A percentile compares a stretch with the other conserved stretches of the same genome.
Conservation (phyloP, 2,888 invertebrate genomes). For the Noctua fimbriata region DNA sequence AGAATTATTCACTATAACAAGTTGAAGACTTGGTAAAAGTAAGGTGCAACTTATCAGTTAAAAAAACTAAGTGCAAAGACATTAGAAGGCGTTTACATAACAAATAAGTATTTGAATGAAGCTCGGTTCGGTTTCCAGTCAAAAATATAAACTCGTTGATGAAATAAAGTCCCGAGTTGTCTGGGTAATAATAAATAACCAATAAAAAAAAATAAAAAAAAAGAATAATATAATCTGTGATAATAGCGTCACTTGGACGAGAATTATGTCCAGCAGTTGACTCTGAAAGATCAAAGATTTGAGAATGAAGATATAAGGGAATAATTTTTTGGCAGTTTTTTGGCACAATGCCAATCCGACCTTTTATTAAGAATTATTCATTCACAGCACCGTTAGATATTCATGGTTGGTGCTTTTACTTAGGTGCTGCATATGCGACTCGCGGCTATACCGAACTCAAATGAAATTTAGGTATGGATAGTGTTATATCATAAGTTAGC, state of each 20-base stretch:
- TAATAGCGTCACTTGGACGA: neutral
- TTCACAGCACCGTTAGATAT: neutral
- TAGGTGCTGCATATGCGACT: neutral
- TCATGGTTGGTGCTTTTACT: neutral
- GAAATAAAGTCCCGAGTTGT: neutral
- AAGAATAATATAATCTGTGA: too few relatives aligned
- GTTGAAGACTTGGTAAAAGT: neutral
- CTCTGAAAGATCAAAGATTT: neutral
- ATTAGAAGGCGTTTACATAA: neutral
- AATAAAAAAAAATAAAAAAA: too few relatives aligned
- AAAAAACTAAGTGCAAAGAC: neutral
- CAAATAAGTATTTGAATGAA: neutral
- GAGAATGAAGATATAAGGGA: neutral
- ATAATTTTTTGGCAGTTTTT: neutral
- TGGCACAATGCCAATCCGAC: slow-evolving; percentile 16
- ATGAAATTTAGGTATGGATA: neutral
- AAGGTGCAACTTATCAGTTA: neutral
- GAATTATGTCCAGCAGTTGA: neutral
- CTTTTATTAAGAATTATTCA: slow-evolving; percentile 8
- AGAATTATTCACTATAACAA: neutral
- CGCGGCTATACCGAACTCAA: neutral
- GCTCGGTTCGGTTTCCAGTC: neutral
- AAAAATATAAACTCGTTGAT: neutral
- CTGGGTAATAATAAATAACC: too few relatives aligned
- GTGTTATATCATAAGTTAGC: neutral